These are phyloP conservation scores for Stigmatopora nigra DNA, from an alignment of 2,113 vertebrate species.

Conservation along the genomic window DNA sequence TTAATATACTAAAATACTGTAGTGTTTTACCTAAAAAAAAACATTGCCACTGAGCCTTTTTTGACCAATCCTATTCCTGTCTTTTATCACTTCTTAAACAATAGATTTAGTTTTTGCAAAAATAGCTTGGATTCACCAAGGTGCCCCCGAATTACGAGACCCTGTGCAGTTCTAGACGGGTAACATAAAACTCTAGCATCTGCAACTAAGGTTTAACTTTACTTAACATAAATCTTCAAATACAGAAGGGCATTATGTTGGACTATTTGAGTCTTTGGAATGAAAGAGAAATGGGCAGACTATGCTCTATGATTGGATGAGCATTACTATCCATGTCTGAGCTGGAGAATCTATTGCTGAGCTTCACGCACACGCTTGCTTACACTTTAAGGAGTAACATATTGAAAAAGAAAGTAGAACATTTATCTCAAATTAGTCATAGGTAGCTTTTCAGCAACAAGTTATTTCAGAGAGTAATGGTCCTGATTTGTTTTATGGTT, in stretches of 20 bases:
- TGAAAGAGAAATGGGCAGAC: not conserved
- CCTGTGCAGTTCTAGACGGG: constrained; percentile 10
- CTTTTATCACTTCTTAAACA: not conserved
- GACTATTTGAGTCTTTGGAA: constrained; percentile 24
- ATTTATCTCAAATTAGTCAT: constrained; percentile 60
- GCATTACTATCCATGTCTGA: constrained; percentile 33
- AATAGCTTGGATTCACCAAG: constrained; percentile 43
- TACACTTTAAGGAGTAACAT: constrained; percentile 26
- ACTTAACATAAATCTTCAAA: constrained; percentile 37
- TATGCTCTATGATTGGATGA: constrained; percentile 38
- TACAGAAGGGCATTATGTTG: constrained; percentile 29
- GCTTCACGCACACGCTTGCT: constrained; percentile 46
- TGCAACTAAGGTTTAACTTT: constrained; percentile 42
- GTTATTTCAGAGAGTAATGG: constrained; percentile 13
- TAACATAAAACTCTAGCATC: constrained; percentile 34
- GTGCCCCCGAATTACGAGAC: constrained; percentile 24
- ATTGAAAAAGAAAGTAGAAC: constrained; percentile 32
- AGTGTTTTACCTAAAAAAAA: not conserved
- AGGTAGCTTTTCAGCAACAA: constrained; percentile 17
- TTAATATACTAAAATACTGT: not conserved
- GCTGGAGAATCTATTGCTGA: constrained; percentile 44
- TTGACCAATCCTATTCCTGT: not conserved
- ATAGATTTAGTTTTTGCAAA: constrained; percentile 43
- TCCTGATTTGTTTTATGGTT: not conserved
- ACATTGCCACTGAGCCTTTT: not conserved